A percentile compares a stretch with the other conserved stretches of the same genome.
These are phyloP conservation scores for Cheumatopsyche charites DNA, from an alignment of 1,140 invertebrate species.

Conservation along the genomic window DNA sequence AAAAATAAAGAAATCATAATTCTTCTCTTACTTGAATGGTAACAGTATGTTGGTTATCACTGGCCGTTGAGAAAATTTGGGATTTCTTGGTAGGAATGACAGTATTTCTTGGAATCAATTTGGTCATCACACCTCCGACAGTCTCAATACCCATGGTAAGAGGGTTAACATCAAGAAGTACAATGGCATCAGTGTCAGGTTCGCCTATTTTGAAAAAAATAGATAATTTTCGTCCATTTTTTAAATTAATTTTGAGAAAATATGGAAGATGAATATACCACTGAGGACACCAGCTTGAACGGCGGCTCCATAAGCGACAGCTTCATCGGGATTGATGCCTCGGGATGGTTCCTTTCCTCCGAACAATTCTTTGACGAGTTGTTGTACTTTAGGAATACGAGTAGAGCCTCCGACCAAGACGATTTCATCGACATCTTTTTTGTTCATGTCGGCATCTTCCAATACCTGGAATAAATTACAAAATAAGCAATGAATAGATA, in stretches of 20 bases:
- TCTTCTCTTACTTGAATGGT: constrained; percentile 79
- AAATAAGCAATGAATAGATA: background rate
- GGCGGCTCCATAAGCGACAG: constrained; percentile 97
- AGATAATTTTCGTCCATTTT: too few species aligned
- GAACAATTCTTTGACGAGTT: constrained; percentile 98
- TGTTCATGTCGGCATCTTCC: constrained; percentile 98
- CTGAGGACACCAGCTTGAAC: constrained; percentile 95
- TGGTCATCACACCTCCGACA: constrained; percentile 99
- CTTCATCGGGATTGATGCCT: constrained; percentile 98
- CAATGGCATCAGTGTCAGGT: constrained; percentile 95
- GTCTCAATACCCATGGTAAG: constrained; percentile 99
- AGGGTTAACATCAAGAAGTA: constrained; percentile 97
- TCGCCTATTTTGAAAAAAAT: too few species aligned
- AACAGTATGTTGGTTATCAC: constrained; percentile 98
- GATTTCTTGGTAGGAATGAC: constrained; percentile 99
- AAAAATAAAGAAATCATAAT: background rate
- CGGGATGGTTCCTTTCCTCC: constrained; percentile 96
- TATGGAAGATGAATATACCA: constrained; percentile 49
- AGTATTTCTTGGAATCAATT: constrained; percentile 96
- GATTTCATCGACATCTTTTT: constrained; percentile 98
- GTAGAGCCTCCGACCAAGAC: constrained; percentile 99
- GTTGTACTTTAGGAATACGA: constrained; percentile 98
- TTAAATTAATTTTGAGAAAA: too few species aligned
- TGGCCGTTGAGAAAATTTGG: constrained; percentile 98
- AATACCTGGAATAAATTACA: constrained; percentile 64